Base-by-base conservation (phyloP, 2,113 vertebrate species). In the Xenus cinereus region DNA sequence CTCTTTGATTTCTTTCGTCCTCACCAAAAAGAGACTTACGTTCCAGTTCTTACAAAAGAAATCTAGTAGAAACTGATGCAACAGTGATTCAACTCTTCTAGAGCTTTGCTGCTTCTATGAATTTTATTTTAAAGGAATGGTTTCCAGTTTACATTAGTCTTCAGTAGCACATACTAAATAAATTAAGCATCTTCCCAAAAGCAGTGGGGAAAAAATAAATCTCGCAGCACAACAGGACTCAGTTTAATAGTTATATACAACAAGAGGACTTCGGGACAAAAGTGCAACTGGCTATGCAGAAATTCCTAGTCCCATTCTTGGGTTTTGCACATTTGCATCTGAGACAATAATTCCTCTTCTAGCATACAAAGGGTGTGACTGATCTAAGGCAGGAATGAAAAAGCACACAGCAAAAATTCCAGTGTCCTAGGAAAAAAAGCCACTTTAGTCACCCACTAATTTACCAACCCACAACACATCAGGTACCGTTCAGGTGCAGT, bases 21-120 rank as follows among this genome's bases (percentile, higher is more conserved):
- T 43, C 54, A 85, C 6, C 14, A 37, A 48, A 63, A 69, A 62
- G 5, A 64, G 8, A 53, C 27, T 53, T 79, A 32, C 0, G 0
- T 48, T 75, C 7, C 46, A 54, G 19, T 62, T 62, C 54, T 90
- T 22, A 28, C 14, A 22, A 60, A 68, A 89, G 2, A 91, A 60
- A 67, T 32, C 10, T 22, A 53, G 12, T 48, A 32, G 78, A 71
- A 80, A 81, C 50, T 19, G 5, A 72, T 20, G 26, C 23, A 74
- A 56, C 8, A 24, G 4, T 41, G 17, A 82, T 28, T 84, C 13
- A 62, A 21, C 33, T 94, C 13, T 37, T 86, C 26, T 14, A 23
- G 7, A 68, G 78, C 28, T 86, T 74, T 54, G 64, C 60, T 82
- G 22, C 39, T 82, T 37, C 30, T 24, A 12, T 10, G 21, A 81